These are phyloP conservation scores for Cordilura impudica DNA, from an alignment of 2,888 invertebrate species.

Conservation along the genomic window DNA sequence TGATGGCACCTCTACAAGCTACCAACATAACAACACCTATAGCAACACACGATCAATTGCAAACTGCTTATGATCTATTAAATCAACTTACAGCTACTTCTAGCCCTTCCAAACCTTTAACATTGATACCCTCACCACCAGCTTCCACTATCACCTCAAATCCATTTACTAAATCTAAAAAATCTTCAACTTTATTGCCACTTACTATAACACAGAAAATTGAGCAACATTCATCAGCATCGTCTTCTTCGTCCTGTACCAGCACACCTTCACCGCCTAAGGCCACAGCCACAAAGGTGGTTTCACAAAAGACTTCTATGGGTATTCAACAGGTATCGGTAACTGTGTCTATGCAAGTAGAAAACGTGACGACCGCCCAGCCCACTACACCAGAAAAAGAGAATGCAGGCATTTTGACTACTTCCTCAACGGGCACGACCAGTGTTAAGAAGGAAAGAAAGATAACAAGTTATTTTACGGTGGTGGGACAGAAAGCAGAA, in stretches of 20 bases:
- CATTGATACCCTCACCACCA: conserved; percentile 41
- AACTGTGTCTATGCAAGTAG: conserved; percentile 73
- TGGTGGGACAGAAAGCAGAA: conserved; percentile 73
- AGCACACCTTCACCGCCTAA: conserved; percentile 36
- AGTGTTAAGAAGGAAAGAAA: conserved; percentile 68
- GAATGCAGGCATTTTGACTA: conserved; percentile 49
- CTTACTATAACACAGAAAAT: conserved; percentile 45
- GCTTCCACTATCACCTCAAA: neutral
- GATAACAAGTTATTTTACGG: conserved; percentile 73
- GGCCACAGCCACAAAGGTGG: conserved; percentile 47
- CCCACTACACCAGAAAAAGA: conserved; percentile 56
- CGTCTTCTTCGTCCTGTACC: conserved; percentile 15
- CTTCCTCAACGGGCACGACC: neutral
- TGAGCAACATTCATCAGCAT: conserved; percentile 34
- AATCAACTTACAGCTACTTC: conserved; percentile 31
- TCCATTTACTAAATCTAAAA: conserved; percentile 29
- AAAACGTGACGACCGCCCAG: conserved; percentile 42
- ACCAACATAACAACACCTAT: conserved; percentile 9
- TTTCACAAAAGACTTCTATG: conserved; percentile 53
- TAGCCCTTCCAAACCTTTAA: conserved; percentile 38
- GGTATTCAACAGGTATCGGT: conserved; percentile 69
- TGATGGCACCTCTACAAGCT: neutral
- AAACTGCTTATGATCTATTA: conserved; percentile 43
- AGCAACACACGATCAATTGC: conserved; percentile 32
- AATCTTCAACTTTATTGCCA: conserved; percentile 33